Evolutionary conservation across 2,113 vertebrate species (phyloP).

Genomic region (Notothenia rossii): DNA sequence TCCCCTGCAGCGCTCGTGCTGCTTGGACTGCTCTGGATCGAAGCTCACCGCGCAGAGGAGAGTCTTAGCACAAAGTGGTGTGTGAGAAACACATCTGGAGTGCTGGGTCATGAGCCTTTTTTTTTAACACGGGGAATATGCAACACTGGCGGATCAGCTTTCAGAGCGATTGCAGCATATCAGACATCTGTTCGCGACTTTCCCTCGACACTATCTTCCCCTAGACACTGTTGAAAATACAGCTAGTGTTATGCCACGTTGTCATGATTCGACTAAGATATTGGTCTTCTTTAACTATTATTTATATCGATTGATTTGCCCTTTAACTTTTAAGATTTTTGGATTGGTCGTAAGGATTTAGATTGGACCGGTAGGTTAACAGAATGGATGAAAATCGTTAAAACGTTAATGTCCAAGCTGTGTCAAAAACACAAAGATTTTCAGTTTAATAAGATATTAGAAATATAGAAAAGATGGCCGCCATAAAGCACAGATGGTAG

Average conservation of each 20-base stretch:
- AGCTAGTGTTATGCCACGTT: background rate
- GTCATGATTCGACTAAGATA: background rate
- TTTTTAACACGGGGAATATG: slow-evolving; percentile 37
- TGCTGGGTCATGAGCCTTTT: slow-evolving; percentile 41
- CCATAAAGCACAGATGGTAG: no score
- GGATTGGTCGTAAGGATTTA: no score
- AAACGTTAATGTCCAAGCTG: no score
- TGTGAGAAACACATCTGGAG: slow-evolving; percentile 63
- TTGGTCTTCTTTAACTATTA: background rate
- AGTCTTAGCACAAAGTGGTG: slow-evolving; percentile 59
- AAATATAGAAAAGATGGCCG: no score
- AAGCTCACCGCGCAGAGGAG: slow-evolving; percentile 57
- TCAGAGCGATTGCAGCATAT: slow-evolving; percentile 16
- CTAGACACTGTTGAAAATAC: slow-evolving; percentile 14
- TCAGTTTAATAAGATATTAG: no score
- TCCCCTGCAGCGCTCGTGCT: slow-evolving; percentile 60
- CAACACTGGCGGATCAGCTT: slow-evolving; percentile 36
- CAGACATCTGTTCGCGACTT: slow-evolving; percentile 34
- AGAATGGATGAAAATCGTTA: no score
- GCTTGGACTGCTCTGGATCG: slow-evolving; percentile 60
- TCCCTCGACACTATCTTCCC: background rate
- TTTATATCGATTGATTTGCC: background rate
- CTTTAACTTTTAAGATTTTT: no score
- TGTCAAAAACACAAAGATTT: no score
- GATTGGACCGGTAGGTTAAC: no score